Evolutionary conservation across 2,888 invertebrate species (phyloP).

Genomic region (Perithous albicinctus): DNA sequence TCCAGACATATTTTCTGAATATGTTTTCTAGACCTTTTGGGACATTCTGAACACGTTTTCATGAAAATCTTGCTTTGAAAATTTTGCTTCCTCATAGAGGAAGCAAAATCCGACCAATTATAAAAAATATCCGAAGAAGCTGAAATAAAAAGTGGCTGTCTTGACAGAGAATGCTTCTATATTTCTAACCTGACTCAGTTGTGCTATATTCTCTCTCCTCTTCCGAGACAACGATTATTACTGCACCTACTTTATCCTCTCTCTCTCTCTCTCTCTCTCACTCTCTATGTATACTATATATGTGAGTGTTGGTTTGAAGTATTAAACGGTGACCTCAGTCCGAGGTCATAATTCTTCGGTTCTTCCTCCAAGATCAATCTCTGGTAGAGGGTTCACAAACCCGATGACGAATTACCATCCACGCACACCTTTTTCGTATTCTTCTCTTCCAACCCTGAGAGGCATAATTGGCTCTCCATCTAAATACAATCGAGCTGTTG

Average conservation of each 20-base stretch:
- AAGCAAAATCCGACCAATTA: too few species aligned
- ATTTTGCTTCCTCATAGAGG: too few species aligned
- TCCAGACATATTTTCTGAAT: too few species aligned
- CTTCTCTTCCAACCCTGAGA: slow-evolving; percentile 7
- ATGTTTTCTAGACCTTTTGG: too few species aligned
- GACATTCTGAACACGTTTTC: too few species aligned
- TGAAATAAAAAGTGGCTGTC: too few species aligned
- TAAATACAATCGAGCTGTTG: slow-evolving; percentile 60
- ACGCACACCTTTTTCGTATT: slow-evolving; percentile 32
- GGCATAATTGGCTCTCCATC: slow-evolving; percentile 48
- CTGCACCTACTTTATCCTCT: slow-evolving; percentile 61
- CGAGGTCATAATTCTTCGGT: slow-evolving; percentile 45
- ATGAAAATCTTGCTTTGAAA: too few species aligned
- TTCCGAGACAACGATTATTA: slow-evolving; percentile 43
- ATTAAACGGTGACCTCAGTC: slow-evolving; percentile 51
- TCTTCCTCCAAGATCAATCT: slow-evolving; percentile 45
- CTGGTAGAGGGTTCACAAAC: not conserved
- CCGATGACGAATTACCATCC: slow-evolving; percentile 47
- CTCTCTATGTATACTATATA: too few species aligned
- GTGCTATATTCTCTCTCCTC: slow-evolving; percentile 23
- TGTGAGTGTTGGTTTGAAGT: slow-evolving; percentile 7
- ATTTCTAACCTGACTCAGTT: too few species aligned
- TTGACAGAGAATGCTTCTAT: too few species aligned
- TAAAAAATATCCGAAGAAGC: too few species aligned
- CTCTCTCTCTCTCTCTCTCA: too few species aligned